Evolutionary conservation across 1,140 invertebrate genomes (phyloP), one percentile per base, ranked within the genome.

Genomic region (Mercenaria mercenaria): DNA sequence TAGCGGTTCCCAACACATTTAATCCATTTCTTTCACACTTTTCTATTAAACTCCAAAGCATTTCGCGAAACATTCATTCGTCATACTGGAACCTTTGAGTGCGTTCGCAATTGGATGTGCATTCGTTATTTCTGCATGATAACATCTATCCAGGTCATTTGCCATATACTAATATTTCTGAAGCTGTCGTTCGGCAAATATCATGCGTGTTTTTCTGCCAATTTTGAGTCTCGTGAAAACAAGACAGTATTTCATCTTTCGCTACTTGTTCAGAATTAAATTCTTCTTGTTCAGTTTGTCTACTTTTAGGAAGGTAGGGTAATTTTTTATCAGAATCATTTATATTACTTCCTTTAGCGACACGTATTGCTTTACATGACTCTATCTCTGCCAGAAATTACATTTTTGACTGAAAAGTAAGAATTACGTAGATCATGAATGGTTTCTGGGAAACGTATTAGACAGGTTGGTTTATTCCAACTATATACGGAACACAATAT

Each of bases 91-190:
- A 34, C 72, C 72, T 39, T 76, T 76, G 23, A 76, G 37, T 39
- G 72, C 72, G 37, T 76, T 37, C 23, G 72, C 72, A 23, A 76
- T 34, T 39, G 72, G 72, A 39, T 76, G 72, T 15, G 72, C 72
- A 76, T 76, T 76, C 13, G 37, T 39, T 13, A 76, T 76, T 76
- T 39, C 72, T 39, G 41, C n/a, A 23, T 76, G 72, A 43, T 41
- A 76, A 39, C 23, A 41, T 43, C 72, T 76, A 41, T 76, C 72
- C 23, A 76, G 41, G 34, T 76, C 72, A 76, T 76, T 76, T 41
- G 20, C 37, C 72, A 76, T 76, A 76, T 43, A 76, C 72, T 43
- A 76, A 23, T 41, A 76, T 76, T 34, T 76, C 72, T 41, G 72
- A 23, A 41, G 29, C 72, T 32, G 32, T 41, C 18, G 72, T 76